phyloP scores from a whole-genome alignment of 2,113 vertebrate genomes.

The Orycteropus afer region DNA sequence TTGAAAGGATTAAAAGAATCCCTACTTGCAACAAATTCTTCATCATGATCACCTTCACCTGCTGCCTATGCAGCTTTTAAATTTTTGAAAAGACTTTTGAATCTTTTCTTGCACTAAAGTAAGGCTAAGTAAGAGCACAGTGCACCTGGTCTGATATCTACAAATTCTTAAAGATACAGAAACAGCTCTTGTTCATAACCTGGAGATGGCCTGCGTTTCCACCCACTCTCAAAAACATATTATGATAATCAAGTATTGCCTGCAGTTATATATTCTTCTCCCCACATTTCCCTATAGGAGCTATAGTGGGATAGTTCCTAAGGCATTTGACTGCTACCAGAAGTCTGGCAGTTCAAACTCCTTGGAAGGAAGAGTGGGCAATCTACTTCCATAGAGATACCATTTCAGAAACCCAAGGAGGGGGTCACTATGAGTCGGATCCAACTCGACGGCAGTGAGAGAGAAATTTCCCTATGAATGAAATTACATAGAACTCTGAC shows the following conservation, averaged over 20 bases:
- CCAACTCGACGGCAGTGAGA: too few relatives aligned
- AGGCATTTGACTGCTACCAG: too few relatives aligned
- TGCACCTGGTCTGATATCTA: neutral
- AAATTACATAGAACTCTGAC: slow-evolving; percentile 23
- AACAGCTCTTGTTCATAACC: neutral
- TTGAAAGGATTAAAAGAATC: neutral
- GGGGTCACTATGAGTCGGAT: too few relatives aligned
- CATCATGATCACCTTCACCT: neutral
- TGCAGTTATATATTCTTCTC: neutral
- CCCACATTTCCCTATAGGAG: too few relatives aligned
- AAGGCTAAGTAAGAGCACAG: neutral
- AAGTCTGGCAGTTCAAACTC: too few relatives aligned
- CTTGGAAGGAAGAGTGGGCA: too few relatives aligned
- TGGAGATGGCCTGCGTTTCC: neutral
- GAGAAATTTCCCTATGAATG: neutral
- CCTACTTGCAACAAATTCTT: neutral
- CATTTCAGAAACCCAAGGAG: too few relatives aligned
- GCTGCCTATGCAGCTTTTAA: too few relatives aligned
- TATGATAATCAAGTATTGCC: neutral
- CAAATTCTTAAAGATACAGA: neutral
- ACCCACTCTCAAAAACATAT: neutral
- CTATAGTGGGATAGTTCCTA: too few relatives aligned
- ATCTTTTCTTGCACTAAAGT: neutral
- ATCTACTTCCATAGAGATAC: too few relatives aligned
- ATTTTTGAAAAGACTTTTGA: neutral